Evolutionary conservation across 2,113 vertebrate species (phyloP), one percentile per base, ranked within the genome.

Genomic region (Collichthys lucidus): DNA sequence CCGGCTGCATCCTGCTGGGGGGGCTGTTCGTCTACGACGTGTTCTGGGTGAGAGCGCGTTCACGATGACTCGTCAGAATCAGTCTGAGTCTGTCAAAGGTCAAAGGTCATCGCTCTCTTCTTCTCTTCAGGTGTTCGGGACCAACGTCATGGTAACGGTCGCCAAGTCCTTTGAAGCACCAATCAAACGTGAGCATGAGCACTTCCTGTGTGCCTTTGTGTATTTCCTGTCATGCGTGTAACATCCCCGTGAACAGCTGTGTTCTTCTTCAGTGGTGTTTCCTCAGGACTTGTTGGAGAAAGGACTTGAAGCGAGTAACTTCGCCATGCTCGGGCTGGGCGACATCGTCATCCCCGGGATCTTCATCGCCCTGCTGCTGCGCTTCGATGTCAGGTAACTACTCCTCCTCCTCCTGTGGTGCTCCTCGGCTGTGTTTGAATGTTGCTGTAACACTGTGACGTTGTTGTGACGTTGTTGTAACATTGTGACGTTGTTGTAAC

Each of bases 81-180:
- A 35, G 31, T 35, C 31, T 35, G 44, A 35, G 6, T 35, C 31
- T 35, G 44, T 46, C 0, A 46, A 46, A 46, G 44, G 44, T 46
- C 44, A 11, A 46, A 12, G 11, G 44, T 46, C 67, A 16, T 14
- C 11, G n/a, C 3, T 31, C 11, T 35, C 4, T 69, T 50, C 46
- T 2, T 59, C 11, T 61, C 59, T 63, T 7, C 82, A 99, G 98
- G 98, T 99, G 20, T 99, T 99, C 77, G 98, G 98, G 57, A 99
- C 98, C 84, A 99, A 99, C 0, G 98, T 99, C 87, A 99, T 99
- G 98, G 98, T 99, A 71, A 99, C 98, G 0, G 98, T 99, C 44
- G 98, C 98, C 72, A 98, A 97, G 92, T 99, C 98, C 0, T 99
- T 99, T 0, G 98, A 99, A 87, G 98, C 98, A 12, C 98, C 98